A percentile compares a stretch with the other conserved stretches of the same genome.
Evolutionary conservation across 2,888 invertebrate species (phyloP).

Genomic region (Sarcophaga rosellei): DNA sequence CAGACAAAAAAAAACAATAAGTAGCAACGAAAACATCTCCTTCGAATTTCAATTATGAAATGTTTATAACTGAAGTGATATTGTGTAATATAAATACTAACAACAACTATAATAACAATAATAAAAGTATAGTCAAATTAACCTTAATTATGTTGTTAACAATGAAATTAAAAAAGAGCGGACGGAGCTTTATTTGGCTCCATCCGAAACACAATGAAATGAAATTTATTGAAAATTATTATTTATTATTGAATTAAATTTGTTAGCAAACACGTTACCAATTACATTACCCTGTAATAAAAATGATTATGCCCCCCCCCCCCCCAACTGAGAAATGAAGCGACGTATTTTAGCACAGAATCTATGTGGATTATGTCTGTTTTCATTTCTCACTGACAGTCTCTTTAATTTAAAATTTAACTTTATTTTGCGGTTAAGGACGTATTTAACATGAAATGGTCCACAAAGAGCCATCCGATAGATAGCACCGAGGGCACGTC

Average conservation of each 20-base stretch:
- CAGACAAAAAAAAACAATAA: not conserved
- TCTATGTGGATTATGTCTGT: rapidly evolving
- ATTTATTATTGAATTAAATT: not conserved
- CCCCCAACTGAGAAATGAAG: no score
- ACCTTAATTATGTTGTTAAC: slow-evolving; percentile 58
- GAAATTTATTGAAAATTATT: slow-evolving; percentile 20
- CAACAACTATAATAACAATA: not conserved
- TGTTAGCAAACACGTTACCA: not conserved
- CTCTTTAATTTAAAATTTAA: no score
- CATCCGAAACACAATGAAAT: not conserved
- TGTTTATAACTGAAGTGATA: not conserved
- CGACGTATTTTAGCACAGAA: rapidly evolving
- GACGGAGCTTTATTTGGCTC: no score
- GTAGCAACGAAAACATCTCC: not conserved
- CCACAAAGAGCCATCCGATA: no score
- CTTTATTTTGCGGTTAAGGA: no score
- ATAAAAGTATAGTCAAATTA: slow-evolving; percentile 26
- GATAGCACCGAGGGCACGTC: no score
- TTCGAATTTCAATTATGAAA: slow-evolving; percentile 56
- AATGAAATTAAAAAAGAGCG: not conserved
- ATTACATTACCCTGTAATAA: not conserved
- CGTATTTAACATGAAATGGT: no score
- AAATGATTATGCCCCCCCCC: not conserved
- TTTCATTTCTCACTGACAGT: no score
- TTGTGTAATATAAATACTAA: no score